phyloP scores from a whole-genome alignment of 2,888 invertebrate genomes.

The Noctua pronuba region DNA sequence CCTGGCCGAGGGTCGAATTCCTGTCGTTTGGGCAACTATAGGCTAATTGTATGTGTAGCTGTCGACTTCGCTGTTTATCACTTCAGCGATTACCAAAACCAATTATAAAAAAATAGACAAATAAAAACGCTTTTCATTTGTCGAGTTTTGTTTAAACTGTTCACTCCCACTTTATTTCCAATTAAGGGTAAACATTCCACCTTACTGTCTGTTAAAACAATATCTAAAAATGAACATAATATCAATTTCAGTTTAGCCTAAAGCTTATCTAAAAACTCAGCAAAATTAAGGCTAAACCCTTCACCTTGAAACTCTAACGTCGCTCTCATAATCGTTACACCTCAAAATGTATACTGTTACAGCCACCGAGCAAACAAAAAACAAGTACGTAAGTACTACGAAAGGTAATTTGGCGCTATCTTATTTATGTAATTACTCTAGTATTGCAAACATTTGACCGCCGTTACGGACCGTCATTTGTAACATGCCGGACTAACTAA shows the following conservation, averaged over 20 bases:
- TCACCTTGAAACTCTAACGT: conserved; percentile 25
- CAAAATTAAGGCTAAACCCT: conserved; percentile 4
- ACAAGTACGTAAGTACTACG: conserved; percentile 46
- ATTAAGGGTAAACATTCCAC: not conserved
- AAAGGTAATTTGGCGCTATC: conserved; percentile 64
- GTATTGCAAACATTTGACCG: conserved; percentile 70
- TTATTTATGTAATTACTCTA: conserved; percentile 68
- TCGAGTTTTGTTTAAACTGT: not conserved
- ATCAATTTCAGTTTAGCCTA: not conserved
- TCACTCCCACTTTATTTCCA: not conserved
- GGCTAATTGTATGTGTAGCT: conserved; percentile 3
- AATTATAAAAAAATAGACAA: too few species aligned
- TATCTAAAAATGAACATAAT: not conserved
- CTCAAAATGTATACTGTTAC: conserved; percentile 38
- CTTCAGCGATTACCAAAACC: not conserved
- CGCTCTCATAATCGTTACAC: conserved; percentile 30
- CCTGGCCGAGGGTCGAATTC: conserved; percentile 27
- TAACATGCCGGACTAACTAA: conserved; percentile 72
- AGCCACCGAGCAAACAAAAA: conserved; percentile 46
- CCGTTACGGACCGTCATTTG: conserved; percentile 71
- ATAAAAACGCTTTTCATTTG: too few species aligned
- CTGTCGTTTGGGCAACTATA: conserved; percentile 6
- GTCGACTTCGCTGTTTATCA: not conserved
- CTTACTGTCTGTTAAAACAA: not conserved
- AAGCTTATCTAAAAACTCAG: conserved; percentile 17